A percentile compares a stretch with the other conserved stretches of the same genome.
phyloP scores from a whole-genome alignment of 2,113 vertebrate species.

The Pyrgilauda ruficollis region DNA sequence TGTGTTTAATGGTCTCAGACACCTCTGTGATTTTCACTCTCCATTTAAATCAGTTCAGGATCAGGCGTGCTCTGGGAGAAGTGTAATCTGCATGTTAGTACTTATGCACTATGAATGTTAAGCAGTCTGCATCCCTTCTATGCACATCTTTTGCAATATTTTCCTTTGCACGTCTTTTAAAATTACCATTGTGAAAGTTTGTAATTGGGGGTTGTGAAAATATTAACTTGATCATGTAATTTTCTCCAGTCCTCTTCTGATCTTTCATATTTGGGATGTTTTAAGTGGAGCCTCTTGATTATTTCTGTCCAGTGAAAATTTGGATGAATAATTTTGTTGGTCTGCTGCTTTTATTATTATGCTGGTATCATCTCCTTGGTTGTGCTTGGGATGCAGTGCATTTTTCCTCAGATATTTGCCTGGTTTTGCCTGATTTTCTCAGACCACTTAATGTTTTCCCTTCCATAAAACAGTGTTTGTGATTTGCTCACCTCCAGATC shows the following conservation, averaged over 20 bases:
- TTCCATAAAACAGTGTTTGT: not conserved
- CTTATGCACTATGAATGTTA: not conserved
- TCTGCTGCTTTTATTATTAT: not conserved
- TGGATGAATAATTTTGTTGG: not conserved
- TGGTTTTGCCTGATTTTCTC: not conserved
- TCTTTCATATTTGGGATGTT: not conserved
- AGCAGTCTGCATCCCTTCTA: not conserved
- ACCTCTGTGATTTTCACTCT: not conserved
- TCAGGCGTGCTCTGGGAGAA: not conserved
- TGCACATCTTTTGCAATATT: not conserved
- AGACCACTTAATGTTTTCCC: not conserved
- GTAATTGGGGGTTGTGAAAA: not conserved
- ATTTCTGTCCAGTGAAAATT: not conserved
- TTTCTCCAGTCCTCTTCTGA: not conserved
- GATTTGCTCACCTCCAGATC: not conserved
- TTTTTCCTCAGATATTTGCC: not conserved
- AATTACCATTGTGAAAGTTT: not conserved
- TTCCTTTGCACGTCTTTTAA: not conserved
- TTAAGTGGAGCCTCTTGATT: not conserved
- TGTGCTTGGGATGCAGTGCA: not conserved
- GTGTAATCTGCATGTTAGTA: not conserved
- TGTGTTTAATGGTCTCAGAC: not conserved
- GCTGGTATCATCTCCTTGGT: not conserved
- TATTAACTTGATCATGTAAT: not conserved
- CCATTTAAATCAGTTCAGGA: not conserved